phyloP scores from a whole-genome alignment of 2,888 invertebrate genomes.

The Helleia helle region DNA sequence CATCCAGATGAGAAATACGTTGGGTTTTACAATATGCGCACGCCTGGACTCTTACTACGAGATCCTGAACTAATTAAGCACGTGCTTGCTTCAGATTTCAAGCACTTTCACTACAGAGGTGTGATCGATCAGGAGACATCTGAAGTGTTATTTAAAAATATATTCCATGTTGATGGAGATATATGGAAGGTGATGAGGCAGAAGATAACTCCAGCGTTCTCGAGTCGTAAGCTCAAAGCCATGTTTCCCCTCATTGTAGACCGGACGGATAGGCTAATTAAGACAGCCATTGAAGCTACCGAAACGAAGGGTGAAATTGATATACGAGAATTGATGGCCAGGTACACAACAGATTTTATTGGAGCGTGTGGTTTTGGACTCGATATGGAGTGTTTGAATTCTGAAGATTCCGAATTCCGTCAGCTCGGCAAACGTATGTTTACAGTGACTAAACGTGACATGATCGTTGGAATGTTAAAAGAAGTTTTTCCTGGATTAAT shows the following conservation, averaged over 20 bases:
- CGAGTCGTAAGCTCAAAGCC: constrained; percentile 1
- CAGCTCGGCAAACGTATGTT: constrained; percentile 29
- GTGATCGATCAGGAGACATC: constrained; percentile 42
- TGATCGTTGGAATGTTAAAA: background rate
- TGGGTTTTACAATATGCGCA: constrained; percentile 43
- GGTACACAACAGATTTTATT: constrained; percentile 38
- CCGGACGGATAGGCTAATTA: background rate
- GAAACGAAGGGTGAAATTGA: constrained; percentile 11
- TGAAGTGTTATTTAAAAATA: constrained; percentile 44
- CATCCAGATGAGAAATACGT: constrained; percentile 54
- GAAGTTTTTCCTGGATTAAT: constrained; percentile 28
- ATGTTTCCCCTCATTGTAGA: constrained; percentile 2
- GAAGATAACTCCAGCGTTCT: constrained; percentile 2
- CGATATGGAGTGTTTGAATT: constrained; percentile 29
- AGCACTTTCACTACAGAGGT: constrained; percentile 47
- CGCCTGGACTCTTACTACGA: constrained; percentile 48
- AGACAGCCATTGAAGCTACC: background rate
- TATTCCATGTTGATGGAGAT: constrained; percentile 58
- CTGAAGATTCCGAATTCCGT: constrained; percentile 33
- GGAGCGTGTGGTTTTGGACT: constrained; percentile 39
- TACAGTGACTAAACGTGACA: background rate
- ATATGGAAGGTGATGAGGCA: constrained; percentile 52
- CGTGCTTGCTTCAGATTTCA: constrained; percentile 47
- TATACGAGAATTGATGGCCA: constrained; percentile 33
- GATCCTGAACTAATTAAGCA: constrained; percentile 53